Conservation (phyloP, 2,888 invertebrate species). For the Dasysyrphus albostriatus region DNA sequence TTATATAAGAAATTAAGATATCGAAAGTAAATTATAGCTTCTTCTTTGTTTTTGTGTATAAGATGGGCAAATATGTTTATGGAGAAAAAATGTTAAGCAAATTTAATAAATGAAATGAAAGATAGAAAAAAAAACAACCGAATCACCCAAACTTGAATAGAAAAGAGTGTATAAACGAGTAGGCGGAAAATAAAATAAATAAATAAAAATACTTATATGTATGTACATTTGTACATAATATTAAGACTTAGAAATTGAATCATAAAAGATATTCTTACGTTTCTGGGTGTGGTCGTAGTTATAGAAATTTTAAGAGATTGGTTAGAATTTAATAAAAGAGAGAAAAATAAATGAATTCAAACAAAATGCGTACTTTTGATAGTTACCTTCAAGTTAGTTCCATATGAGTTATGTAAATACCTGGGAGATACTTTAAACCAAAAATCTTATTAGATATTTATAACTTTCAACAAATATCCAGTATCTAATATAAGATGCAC, state of each 20-base stretch:
- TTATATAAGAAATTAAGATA: slow-evolving; percentile 46
- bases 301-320: slow-evolving; percentile 3
- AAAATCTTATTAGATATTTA: too few species aligned
- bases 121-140: slow-evolving; percentile 2
- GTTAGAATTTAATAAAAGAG: neutral
- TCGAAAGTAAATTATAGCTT: slow-evolving; percentile 25
- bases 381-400: neutral
- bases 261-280: neutral
- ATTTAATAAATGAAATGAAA: slow-evolving; percentile 9
- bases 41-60: slow-evolving; percentile 1
- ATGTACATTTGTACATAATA: neutral
- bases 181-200: slow-evolving; percentile 1
- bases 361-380: neutral
- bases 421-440: too few species aligned
- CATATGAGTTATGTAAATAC: too few species aligned
- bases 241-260: neutral
- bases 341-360: neutral
- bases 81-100: neutral
- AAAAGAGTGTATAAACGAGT: neutral
- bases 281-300: neutral
- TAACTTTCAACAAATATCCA: too few species aligned
- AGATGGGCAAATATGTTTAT: neutral
- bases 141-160: slow-evolving; percentile 2
- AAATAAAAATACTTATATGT: neutral
- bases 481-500: too few species aligned